Evolutionary conservation across 2,113 vertebrate genomes (phyloP), one percentile per base, ranked within the genome.

Genomic region (Neolamprologus cancellatus): DNA sequence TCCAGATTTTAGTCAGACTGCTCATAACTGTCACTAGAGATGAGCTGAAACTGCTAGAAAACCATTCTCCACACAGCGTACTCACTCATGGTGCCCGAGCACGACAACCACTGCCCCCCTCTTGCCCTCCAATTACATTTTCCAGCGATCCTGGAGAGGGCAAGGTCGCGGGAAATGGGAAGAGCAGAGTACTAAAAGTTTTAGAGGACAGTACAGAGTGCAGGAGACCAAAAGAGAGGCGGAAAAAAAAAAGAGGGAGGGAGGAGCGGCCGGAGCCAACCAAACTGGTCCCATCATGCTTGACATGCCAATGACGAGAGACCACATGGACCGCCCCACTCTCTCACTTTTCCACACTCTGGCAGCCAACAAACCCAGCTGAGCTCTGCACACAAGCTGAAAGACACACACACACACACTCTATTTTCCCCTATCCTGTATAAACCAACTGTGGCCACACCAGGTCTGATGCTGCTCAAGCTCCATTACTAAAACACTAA

Each of bases 41-140:
- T 3, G 18, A 78, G 28, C 41, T 3, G 14, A 87, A 84, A 39
- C 9, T 36, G 44, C 61, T 44, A 83, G 66, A 89, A 84, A 39
- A 30, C 23, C 69, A 57, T 5, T 34, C 59, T 28, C 25, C 9
- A 34, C 34, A 34, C 15, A 59, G 86, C 89, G 93, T 95, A 95
- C 94, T 95, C 94, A 96, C 88, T 95, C 95, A 94, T 97, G 92
- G 92, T 96, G 93, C 91, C 93, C 54, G 88, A 86, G 93, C 90
- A 92, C 81, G 74, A 89, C 90, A 87, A 92, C 74, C 87, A 85
- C 83, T 28, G 20, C 83, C 36, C 82, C 83, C 84, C 15, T 83
- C 66, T 85, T 81, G 87, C 90, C 89, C 87, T 88, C 91, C 82
- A 83, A 81, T 91, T 93, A 94, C 95, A 91, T 93, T 90, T 94